Conservation (phyloP, 2,888 invertebrate species). For the Hyposoter dolosus region DNA sequence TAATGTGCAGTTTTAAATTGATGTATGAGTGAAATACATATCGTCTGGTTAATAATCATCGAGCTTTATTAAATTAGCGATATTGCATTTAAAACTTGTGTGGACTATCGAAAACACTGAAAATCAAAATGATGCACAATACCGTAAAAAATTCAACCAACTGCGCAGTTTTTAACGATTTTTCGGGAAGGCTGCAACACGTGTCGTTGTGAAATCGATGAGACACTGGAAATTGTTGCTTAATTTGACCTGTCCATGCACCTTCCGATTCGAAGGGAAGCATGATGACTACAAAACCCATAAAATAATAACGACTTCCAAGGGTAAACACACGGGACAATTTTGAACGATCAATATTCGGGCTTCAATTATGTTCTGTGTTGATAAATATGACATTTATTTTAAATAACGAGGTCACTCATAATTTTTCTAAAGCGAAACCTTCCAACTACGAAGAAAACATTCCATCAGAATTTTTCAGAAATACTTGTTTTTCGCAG, state of each 20-base stretch:
- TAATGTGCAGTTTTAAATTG: too few relatives aligned
- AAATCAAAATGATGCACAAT: neutral
- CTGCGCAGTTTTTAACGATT: slow-evolving; percentile 84
- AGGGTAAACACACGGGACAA: neutral
- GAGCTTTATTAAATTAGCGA: neutral
- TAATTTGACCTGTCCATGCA: slow-evolving; percentile 77
- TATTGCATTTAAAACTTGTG: neutral
- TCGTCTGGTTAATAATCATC: neutral
- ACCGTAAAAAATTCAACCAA: neutral
- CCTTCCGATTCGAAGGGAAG: slow-evolving; percentile 71
- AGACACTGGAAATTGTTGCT: slow-evolving; percentile 89
- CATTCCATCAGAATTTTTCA: too few relatives aligned
- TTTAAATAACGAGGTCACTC: neutral
- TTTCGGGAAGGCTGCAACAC: slow-evolving; percentile 87
- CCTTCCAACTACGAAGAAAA: too few relatives aligned
- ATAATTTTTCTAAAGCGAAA: neutral
- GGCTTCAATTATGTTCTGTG: slow-evolving; percentile 14
- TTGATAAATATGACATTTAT: slow-evolving; percentile 4
- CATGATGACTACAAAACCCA: slow-evolving; percentile 34
- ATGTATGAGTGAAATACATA: too few relatives aligned
- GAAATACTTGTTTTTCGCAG: too few relatives aligned
- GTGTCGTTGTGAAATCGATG: slow-evolving; percentile 90
- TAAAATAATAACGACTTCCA: slow-evolving; percentile 14
- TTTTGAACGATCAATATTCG: neutral
- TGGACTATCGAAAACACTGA: neutral